Evolutionary conservation across 2,888 invertebrate genomes (phyloP), one percentile per base, ranked within the genome.

Genomic region (Danaus chrysippus): DNA sequence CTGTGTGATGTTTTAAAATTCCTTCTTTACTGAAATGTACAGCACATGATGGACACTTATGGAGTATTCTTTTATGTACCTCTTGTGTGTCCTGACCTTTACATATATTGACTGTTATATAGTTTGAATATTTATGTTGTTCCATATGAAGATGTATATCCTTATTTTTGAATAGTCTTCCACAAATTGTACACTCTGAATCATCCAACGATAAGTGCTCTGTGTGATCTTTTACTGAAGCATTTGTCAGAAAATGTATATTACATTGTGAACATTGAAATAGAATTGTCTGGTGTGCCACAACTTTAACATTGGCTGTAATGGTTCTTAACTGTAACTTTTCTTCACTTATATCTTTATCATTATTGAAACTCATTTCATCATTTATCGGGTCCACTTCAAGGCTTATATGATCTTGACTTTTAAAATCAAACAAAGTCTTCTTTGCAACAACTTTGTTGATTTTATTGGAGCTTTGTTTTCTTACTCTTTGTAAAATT

Each of bases 241-340:
- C 68, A 19, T 77, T 74, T 53, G 81, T 77, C 57, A 87, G 67
- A 73, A 87, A 87, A 66, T 77, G 75, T 53, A 85, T 70, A 63
- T 82, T 76, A 73, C 87, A 87, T 71, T 79, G 77, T 60, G 67
- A 65, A 68, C 87, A 87, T 76, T 81, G 80, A 67, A 78, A 87
- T 44, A 87, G 58, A 58, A 76, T 71, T 42, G 76, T 78, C 71
- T 83, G 77, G 54, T 61, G 59, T 15, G 43, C 52, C 23, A 59
- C 23, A 41, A 61, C 42, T 46, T 56, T 42, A 42, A 58, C 55
- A 13, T 61, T 42, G 44, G 57, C 34, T 9, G 23, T 34, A 10
- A 13, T 43, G 3, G 9, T 34, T 23, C 13, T 52, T 13, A 46
- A 49, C 17, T 54, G 42, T 13, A 46, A 49, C 17, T 54, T 23